Base-by-base conservation (phyloP, 2,888 invertebrate genomes). In the Pecten maximus region DNA sequence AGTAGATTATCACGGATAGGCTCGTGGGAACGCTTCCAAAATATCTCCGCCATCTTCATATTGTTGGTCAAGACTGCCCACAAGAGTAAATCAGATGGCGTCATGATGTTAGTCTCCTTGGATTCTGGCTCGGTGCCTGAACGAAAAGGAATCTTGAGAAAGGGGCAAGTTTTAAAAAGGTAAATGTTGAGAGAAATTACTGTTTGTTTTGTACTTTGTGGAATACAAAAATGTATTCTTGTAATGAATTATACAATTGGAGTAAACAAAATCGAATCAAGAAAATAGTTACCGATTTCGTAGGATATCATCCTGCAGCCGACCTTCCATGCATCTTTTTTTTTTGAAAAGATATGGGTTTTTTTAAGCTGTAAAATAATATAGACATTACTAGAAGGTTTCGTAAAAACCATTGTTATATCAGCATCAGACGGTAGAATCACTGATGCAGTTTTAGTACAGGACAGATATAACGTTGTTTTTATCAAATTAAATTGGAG, bases 61-160 rank as follows among this genome's bases (percentile, higher is more conserved):
- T 35, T 74, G 74, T 74, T 74, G 2, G 74, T 74, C 10, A 74
- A 35, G 74, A 74, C 74, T 74, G 74, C 74, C 74, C 74, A 74
- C 8, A 74, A 28, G 12, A 74, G 35, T 35, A 74, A 12, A 15
- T 74, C 74, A 0, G 74, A 74, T 0, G 74, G 35, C 4, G 60
- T 60, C 74, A 74, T 74, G 8, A 74, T 0, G 0, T 74, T 35
- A 1, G 12, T 28, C 15, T 74, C 28, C 8, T 74, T 74, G 28
- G 12, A 10, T 74, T 54, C 54, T 54, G 6, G 0, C 0, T 15
- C 54, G n/a, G 12, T 44, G 6, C 12, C 44, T 44, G 44, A 44
- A 44, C 6, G 44, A 44, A 44, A 44, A 44, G 6, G 44, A 10
- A 10, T 10, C 6, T 44, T 44, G 44, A 10, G 44, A 44, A 44